Percentiles rank a stretch among this genome's conserved stretches.
These are phyloP conservation scores for Apostichopus parvimensis DNA, from an alignment of 35 echinoderm and acorn worm genomes.

Conservation along the genomic window DNA sequence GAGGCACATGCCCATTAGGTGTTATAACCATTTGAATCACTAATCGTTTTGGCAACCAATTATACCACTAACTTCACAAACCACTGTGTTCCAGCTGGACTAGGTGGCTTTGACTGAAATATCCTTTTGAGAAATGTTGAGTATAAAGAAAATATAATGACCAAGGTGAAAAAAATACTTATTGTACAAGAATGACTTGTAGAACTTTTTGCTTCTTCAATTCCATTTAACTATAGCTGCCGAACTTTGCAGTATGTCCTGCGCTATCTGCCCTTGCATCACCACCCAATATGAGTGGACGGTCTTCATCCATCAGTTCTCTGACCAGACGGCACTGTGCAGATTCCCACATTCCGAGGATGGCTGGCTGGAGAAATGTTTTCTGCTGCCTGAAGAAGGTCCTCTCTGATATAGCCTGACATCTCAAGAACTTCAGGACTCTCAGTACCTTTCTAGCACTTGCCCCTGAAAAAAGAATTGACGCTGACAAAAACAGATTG, in stretches of 20 bases:
- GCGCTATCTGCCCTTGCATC: conserved; percentile 29
- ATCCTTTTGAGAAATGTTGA: no score
- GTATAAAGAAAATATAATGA: not conserved
- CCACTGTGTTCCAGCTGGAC: no score
- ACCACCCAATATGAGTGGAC: conserved; percentile 10
- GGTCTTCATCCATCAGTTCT: not conserved
- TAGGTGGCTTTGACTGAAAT: no score
- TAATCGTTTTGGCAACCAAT: no score
- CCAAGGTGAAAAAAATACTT: not conserved
- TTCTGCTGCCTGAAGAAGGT: conserved; percentile 35
- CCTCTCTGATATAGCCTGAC: not conserved
- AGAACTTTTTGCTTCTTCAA: conserved; percentile 11
- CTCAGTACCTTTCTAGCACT: conserved; percentile 39
- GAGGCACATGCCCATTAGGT: not conserved
- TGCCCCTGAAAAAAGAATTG: conserved; percentile 61
- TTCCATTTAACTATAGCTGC: conserved; percentile 30
- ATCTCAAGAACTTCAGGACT: not conserved
- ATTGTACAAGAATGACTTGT: conserved; percentile 8
- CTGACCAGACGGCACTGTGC: not conserved
- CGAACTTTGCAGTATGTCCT: conserved; percentile 25
- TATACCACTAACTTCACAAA: no score
- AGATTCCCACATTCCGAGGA: not conserved
- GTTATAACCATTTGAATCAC: not conserved
- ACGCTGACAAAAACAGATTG: conserved; percentile 59
- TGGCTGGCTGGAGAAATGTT: not conserved